A percentile compares a stretch with the other conserved stretches of the same genome.
Conservation (phyloP, 2,888 invertebrate species). For the Cosmia trapezina region DNA sequence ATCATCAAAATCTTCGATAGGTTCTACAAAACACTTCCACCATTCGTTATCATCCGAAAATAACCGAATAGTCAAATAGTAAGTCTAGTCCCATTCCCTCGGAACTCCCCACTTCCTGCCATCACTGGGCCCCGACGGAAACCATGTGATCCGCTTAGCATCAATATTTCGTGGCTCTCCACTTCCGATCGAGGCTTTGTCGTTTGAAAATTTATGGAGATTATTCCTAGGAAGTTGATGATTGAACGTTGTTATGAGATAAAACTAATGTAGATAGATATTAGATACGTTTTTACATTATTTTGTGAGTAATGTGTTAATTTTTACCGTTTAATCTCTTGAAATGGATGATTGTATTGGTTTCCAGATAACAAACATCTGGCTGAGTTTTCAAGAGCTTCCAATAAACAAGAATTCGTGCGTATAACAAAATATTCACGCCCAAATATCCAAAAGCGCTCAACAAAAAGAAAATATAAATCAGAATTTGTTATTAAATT, state of each 20-base stretch:
- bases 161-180: constrained; percentile 31
- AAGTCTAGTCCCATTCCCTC: constrained; percentile 24
- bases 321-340: not conserved
- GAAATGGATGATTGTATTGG: not conserved
- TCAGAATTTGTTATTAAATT: constrained; percentile 29
- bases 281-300: not conserved
- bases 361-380: not conserved
- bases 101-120: constrained; percentile 31
- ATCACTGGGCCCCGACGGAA: constrained; percentile 13
- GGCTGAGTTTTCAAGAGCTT: not conserved
- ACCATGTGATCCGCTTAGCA: constrained; percentile 23
- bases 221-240: constrained; percentile 23
- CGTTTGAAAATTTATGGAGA: constrained; percentile 16
- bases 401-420: not conserved
- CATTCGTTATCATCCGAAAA: not conserved
- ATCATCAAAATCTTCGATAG: not conserved
- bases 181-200: constrained; percentile 7
- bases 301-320: not conserved
- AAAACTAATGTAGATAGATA: not conserved
- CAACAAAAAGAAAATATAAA: constrained; percentile 21
- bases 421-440: not conserved
- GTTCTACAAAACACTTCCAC: not conserved
- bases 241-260: not conserved
- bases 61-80: constrained; percentile 4
- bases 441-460: not conserved